These are phyloP conservation scores for Tringa solitaria DNA, from an alignment of 2,113 vertebrate species.

Conservation along the genomic window DNA sequence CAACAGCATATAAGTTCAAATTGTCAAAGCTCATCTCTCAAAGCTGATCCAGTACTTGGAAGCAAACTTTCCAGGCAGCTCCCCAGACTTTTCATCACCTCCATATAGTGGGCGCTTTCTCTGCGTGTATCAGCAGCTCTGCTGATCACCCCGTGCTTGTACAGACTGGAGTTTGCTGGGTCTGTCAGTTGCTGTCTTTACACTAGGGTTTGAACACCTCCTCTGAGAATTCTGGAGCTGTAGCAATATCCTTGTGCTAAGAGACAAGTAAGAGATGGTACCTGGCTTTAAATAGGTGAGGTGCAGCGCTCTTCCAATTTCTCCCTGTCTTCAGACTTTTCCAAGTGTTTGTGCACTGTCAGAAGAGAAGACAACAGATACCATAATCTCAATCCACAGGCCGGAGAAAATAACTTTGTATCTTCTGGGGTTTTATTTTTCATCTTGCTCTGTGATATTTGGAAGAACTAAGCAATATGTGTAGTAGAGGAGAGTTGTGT, in stretches of 20 bases:
- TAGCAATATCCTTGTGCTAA: background rate
- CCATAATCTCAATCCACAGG: background rate
- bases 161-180: background rate
- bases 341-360: background rate
- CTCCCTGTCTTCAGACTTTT: background rate
- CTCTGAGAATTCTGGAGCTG: background rate
- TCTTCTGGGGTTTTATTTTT: accelerated
- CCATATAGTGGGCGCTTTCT: background rate
- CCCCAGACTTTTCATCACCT: background rate
- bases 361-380: background rate
- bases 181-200: background rate
- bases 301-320: background rate
- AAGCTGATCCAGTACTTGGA: background rate
- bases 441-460: background rate
- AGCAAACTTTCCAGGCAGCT: background rate
- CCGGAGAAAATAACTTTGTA: background rate
- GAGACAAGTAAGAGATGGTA: background rate
- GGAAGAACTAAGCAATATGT: background rate
- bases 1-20: background rate
- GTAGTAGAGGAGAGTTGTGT: background rate
- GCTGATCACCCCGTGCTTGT: background rate
- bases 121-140: background rate
- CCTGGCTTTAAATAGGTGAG: background rate
- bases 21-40: background rate
- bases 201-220: background rate